Evolutionary conservation across 2,797 vertebrate species (phyloP).

Genomic region (Phalloptychus januarius): DNA sequence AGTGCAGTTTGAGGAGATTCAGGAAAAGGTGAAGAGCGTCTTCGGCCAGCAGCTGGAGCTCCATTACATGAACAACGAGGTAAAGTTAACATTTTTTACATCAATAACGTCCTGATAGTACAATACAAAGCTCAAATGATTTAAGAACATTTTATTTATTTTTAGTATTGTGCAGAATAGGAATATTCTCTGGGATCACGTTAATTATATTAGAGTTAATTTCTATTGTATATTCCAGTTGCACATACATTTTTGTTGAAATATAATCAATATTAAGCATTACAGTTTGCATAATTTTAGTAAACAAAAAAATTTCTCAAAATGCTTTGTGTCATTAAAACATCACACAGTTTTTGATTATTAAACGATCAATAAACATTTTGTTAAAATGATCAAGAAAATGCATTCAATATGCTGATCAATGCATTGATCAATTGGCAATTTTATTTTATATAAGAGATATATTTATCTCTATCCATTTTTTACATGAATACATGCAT

Average conservation of each 20-base stretch:
- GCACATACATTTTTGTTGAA: not conserved
- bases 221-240: not conserved
- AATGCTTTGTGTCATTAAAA: too few relatives aligned
- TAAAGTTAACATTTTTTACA: slow-evolving; percentile 51
- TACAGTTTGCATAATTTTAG: not conserved
- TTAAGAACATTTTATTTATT: not conserved
- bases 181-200: not conserved
- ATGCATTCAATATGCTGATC: too few relatives aligned
- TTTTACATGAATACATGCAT: not conserved
- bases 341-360: too few relatives aligned
- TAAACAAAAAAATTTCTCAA: not conserved
- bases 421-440: too few relatives aligned
- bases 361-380: too few relatives aligned
- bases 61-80: slow-evolving; percentile 98
- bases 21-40: slow-evolving; percentile 91
- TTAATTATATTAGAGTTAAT: not conserved
- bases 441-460: too few relatives aligned
- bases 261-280: not conserved
- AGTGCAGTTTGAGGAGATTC: slow-evolving; percentile 92
- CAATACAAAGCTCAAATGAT: not conserved
- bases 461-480: not conserved
- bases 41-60: slow-evolving; percentile 94
- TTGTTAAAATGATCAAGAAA: too few relatives aligned
- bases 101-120: not conserved
- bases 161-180: not conserved